Percentiles rank a stretch among this genome's conserved stretches.
Conservation (phyloP, 1,140 invertebrate species). For the Macrocentrus cingulum region DNA sequence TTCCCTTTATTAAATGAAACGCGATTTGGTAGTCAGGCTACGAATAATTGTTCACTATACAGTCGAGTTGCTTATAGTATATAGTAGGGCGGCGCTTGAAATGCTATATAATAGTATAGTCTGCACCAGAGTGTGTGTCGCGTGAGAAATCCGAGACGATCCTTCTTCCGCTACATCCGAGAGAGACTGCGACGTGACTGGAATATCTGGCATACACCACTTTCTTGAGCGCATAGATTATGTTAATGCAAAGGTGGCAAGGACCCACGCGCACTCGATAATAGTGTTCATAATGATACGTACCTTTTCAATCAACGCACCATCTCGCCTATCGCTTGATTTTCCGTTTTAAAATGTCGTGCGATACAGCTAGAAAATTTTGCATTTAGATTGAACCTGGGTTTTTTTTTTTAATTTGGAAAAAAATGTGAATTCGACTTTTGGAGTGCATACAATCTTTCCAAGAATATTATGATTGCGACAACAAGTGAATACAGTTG, state of each 20-base stretch:
- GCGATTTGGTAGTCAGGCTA: too few relatives aligned
- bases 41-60: too few relatives aligned
- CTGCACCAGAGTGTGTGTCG: not conserved
- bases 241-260: slow-evolving; percentile 2
- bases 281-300: not conserved
- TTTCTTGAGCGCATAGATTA: not conserved
- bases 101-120: slow-evolving; percentile 1
- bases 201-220: not conserved
- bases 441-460: too few relatives aligned
- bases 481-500: too few relatives aligned
- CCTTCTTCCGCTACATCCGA: not conserved
- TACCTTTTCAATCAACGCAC: not conserved
- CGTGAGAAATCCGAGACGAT: slow-evolving; percentile 1
- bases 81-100: not conserved
- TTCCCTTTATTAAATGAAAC: too few relatives aligned
- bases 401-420: too few relatives aligned
- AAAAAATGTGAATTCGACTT: too few relatives aligned
- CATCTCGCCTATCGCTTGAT: not conserved
- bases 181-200: not conserved
- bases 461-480: too few relatives aligned
- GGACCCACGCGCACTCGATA: not conserved
- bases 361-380: too few relatives aligned
- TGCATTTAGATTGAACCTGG: too few relatives aligned
- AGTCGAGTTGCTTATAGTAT: too few relatives aligned
- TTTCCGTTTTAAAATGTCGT: not conserved